Base-by-base conservation (phyloP, 1,140 invertebrate genomes). In the Scaptomyza pallida region DNA sequence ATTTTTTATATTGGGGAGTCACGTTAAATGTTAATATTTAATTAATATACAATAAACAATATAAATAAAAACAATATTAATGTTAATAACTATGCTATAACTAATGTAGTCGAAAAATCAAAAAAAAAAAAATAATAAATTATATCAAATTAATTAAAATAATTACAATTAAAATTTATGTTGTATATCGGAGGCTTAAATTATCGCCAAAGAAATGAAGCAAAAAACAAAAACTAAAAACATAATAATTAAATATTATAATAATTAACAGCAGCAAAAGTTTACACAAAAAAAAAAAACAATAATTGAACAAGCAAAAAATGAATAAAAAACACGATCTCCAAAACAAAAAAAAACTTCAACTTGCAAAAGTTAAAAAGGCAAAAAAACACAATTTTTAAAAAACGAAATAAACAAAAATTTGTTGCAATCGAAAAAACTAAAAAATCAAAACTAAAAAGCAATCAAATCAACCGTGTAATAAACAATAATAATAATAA, bases 161-260 rank as follows among this genome's bases (percentile, higher is more conserved):
- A 47, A 55, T 41, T 48, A 59, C 30, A 74, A 55, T 60, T 73
- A 63, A 76, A 76, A 85, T 85, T 88, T 81, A 85, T 81, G 73
- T 85, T 85, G 81, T 88, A 88, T 88, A 91, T 91, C 89, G 89
- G 89, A 91, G 89, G 89, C 89, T 91, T 91, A 90, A 91, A 90
- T 89, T 89, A 90, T 85, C 89, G 89, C 89, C 89, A 91, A 91
- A 91, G 89, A 89, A 86, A 71, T 41, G 65, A 74, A 74, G 67
- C 62, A 70, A 70, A 70, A 59, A 70, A 59, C 26, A 48, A 57
- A 67, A 63, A 65, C 37, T 21, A 21, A 50, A 35, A 35, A 55
- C 21, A 10, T 57, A 65, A 52, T 35, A 37, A 72, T 57, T 37
- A 47, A 75, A 71, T 64, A 79, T 45, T 43, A 78, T 63, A 72